These are phyloP conservation scores for Magallana gigas DNA, from an alignment of 1,140 invertebrate species.

Conservation along the genomic window DNA sequence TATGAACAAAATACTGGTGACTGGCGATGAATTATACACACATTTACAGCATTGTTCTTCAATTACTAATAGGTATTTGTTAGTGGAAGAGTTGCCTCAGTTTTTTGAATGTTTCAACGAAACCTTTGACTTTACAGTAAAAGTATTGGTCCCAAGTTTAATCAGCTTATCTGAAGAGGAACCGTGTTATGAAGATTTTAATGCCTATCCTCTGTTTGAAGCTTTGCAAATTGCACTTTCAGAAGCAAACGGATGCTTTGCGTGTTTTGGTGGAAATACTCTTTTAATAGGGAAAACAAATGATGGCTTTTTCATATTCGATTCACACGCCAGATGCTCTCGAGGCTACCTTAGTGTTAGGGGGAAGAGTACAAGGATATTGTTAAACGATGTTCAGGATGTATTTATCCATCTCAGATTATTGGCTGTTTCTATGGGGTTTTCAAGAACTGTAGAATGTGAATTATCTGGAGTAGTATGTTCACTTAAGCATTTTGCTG, in stretches of 20 bases:
- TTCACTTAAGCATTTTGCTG: background rate
- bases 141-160: background rate
- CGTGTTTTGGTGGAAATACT: background rate
- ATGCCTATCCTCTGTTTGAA: background rate
- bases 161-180: background rate
- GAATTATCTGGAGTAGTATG: background rate
- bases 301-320: constrained; percentile 15
- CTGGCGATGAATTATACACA: background rate
- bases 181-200: background rate
- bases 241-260: background rate
- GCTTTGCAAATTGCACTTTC: background rate
- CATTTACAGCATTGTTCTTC: background rate
- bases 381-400: background rate
- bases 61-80: background rate
- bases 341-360: background rate
- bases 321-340: constrained; percentile 14
- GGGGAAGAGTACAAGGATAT: constrained; percentile 11
- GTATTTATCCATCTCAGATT: background rate
- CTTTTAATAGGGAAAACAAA: background rate
- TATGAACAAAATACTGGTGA: constrained; percentile 5
- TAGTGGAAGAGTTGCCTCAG: constrained; percentile 8
- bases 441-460: background rate
- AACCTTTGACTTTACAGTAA: background rate
- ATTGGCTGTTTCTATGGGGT: background rate
- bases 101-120: constrained; percentile 1